Evolutionary conservation across 2,113 vertebrate species (phyloP), one percentile per base, ranked within the genome.

Genomic region (Cynoglossus semilaevis): DNA sequence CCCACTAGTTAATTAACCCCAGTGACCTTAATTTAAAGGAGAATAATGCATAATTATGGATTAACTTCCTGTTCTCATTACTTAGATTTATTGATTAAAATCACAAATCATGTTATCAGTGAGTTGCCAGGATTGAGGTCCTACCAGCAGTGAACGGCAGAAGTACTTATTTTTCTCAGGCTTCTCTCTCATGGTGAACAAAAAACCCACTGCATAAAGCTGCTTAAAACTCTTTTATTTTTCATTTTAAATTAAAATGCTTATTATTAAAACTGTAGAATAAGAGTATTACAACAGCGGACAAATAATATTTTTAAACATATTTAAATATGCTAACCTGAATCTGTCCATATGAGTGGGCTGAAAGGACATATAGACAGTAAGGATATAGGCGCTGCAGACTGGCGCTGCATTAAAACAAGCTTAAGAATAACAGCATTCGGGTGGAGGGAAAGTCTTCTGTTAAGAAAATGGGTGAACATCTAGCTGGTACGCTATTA

Each of bases 31-130:
- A 88, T 90, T 90, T 89, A 87, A 66, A 22, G 67, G 80, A 71
- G 84, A 84, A 87, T 86, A 89, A 87, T 85, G 77, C 76, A 74
- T 81, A 85, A 88, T 82, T 86, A 85, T 88, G 86, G 89, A 88
- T 88, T 89, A 86, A 82, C 81, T 88, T 84, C 66, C 75, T 83
- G 76, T 77, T 83, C 81, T 85, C 83, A 86, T 86, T 85, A 85
- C 80, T 63, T 64, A 75, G 76, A 85, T 77, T 87, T 83, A 88
- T 88, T 78, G 81, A 91, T 87, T 75, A 78, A 84, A 84, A 90
- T 88, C 76, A 77, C 79, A 59, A 72, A 66, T 75, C 54, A 67
- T 64, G 63, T 85, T 85, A 84, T 79, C 78, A 65, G 66, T 14
- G 19, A 82, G 59, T 73, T 74, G 66, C 35, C 38, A 51, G 65